Percentiles rank a stretch among this genome's conserved stretches.
Evolutionary conservation across 2,113 vertebrate species (phyloP).

Genomic region (Aepyceros melampus): DNA sequence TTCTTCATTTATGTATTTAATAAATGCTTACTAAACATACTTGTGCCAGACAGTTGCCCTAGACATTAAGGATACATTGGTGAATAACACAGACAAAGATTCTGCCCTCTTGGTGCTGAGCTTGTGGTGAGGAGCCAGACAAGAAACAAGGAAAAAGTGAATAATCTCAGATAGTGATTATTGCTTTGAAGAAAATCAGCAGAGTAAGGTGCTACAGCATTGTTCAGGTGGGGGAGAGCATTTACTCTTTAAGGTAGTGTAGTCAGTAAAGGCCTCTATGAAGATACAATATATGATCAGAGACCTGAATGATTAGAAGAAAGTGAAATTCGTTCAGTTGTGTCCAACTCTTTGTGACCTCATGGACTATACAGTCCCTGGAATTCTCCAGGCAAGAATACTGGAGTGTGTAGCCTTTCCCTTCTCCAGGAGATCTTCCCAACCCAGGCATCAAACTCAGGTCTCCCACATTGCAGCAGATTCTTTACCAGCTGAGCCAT

Average conservation of each 20-base stretch:
- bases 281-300: neutral
- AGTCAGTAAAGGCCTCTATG: neutral
- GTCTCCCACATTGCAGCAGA: neutral
- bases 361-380: neutral
- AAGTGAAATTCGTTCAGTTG: neutral
- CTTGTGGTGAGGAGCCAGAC: neutral
- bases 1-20: constrained; percentile 17
- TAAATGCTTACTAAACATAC: neutral
- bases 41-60: neutral
- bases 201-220: neutral
- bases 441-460: neutral
- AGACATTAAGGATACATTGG: neutral
- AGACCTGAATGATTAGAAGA: neutral
- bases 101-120: neutral
- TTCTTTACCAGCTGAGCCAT: neutral
- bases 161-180: neutral
- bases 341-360: neutral
- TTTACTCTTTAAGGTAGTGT: neutral
- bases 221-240: neutral
- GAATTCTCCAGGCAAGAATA: neutral
- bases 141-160: neutral
- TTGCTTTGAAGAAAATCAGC: neutral
- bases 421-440: neutral
- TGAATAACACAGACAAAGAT: neutral
- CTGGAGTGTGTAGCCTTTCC: neutral